These are phyloP conservation scores for Drosophila flavopinicola DNA, from an alignment of 2,888 invertebrate species.

Conservation along the genomic window DNA sequence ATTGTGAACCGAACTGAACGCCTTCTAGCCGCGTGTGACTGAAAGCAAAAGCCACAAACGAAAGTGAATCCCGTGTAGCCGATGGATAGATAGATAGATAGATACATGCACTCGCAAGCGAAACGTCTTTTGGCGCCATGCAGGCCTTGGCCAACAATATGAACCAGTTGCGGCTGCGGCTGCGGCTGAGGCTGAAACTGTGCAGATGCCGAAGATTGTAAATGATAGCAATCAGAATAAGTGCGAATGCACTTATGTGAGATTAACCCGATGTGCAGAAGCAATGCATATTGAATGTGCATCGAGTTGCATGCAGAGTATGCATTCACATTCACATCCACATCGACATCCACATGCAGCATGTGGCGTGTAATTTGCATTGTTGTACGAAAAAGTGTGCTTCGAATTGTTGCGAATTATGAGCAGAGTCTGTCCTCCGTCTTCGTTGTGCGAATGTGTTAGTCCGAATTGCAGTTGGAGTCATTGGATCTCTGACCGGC, in stretches of 20 bases:
- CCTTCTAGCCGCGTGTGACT: constrained; percentile 54
- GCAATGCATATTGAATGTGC: not conserved
- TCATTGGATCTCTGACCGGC: constrained; percentile 41
- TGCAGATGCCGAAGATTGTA: constrained; percentile 32
- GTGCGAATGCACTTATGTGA: constrained; percentile 69
- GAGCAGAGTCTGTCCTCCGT: constrained; percentile 24
- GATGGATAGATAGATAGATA: constrained; percentile 17
- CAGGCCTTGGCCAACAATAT: constrained; percentile 30
- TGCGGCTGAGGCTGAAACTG: too few species aligned
- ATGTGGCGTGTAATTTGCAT: constrained; percentile 68
- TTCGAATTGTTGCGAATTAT: constrained; percentile 55
- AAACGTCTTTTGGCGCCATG: constrained; percentile 54
- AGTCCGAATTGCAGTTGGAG: constrained; percentile 11
- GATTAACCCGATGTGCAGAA: constrained; percentile 42
- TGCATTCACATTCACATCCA: too few species aligned
- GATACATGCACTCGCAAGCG: not conserved
- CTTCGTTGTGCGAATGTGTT: constrained; percentile 15
- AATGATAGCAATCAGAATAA: constrained; percentile 77
- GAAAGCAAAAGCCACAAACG: constrained; percentile 69
- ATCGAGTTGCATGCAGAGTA: too few species aligned
- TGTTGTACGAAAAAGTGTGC: constrained; percentile 54
- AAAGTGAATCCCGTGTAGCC: constrained; percentile 65
- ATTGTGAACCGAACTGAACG: constrained; percentile 48
- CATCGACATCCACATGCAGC: too few species aligned
- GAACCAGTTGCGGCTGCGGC: constrained; percentile 23